Evolutionary conservation across 2,888 invertebrate species (phyloP).

Genomic region (Crocallis elinguaria): DNA sequence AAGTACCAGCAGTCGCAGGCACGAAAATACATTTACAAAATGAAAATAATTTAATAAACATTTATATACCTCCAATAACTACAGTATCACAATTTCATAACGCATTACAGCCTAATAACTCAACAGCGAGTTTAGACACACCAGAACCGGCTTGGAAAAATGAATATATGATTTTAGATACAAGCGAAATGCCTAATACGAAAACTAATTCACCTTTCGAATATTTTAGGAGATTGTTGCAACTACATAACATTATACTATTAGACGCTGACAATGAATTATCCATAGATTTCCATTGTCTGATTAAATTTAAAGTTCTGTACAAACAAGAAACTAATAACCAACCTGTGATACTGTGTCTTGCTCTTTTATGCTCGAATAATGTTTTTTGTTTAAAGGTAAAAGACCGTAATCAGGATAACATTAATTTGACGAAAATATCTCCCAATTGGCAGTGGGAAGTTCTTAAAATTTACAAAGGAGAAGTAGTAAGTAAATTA

Average conservation of each 20-base stretch:
- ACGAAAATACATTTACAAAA: constrained; percentile 5
- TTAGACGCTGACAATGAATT: constrained; percentile 45
- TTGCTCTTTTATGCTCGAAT: constrained; percentile 52
- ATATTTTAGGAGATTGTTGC: constrained; percentile 63
- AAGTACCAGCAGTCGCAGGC: not conserved
- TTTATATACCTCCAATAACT: too few species aligned
- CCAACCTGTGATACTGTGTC: constrained; percentile 54
- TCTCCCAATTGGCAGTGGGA: constrained; percentile 77
- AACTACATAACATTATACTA: constrained; percentile 58
- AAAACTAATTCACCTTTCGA: constrained; percentile 63
- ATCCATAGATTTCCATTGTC: constrained; percentile 45
- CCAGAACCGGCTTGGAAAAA: not conserved
- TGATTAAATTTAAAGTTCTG: constrained; percentile 67
- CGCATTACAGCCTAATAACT: not conserved
- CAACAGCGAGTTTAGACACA: not conserved
- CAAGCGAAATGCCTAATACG: constrained; percentile 65
- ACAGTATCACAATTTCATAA: constrained; percentile 2
- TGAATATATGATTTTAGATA: constrained; percentile 57
- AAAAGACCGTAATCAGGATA: constrained; percentile 49
- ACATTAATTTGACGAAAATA: constrained; percentile 56
- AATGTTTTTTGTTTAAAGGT: constrained; percentile 63
- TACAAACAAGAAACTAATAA: constrained; percentile 57
- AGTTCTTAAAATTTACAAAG: constrained; percentile 63
- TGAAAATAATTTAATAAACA: not conserved
- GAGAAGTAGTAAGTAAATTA: constrained; percentile 56